Base-by-base conservation (phyloP, 2,113 vertebrate species). In the Gymnogyps californianus region DNA sequence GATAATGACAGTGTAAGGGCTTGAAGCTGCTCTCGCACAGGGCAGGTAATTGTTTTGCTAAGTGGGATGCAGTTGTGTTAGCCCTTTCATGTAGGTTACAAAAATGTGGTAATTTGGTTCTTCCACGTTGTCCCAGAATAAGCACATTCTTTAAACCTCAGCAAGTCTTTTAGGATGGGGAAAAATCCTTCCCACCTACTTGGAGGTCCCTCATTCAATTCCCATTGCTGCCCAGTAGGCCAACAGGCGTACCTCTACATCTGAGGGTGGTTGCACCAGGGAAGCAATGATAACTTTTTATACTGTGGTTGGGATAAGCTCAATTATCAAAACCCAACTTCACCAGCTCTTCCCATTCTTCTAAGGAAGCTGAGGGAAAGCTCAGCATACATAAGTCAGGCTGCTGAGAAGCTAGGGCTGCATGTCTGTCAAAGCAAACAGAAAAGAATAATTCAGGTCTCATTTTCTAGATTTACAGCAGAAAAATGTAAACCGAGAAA, bases 31-130 rank as follows among this genome's bases (percentile, higher is more conserved):
- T 44, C 78, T 83, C 0, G 10, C 25, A 51, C 71, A 54, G 78
- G 62, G 46, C 70, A 93, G 84, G 78, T 85, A 72, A 90, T 85
- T 93, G 78, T 87, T 91, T 72, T 93, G 81, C 70, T 79, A 80
- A 76, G 74, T 52, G 31, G 22, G 70, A 38, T 61, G 36, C 21
- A 77, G 24, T 88, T 57, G 34, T 65, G 64, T 49, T 6, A 90
- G 31, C 28, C 70, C 66, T 96, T 82, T 87, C 81, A 75, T 25
- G 47, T 38, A 87, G 74, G 47, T n/a, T 64, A 89, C 84, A 87
- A 82, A 95, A 96, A 87, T 16, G 52, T 12, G 54, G 36, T 40
- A 49, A 80, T 80, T 90, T 61, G 21, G 40, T 69, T 83, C 54
- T 85, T 91, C 28, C 42, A 57, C 34, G 65, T 76, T 40, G 65